Evolutionary conservation across 2,888 invertebrate genomes (phyloP), one percentile per base, ranked within the genome.

Genomic region (Hipparchia sbordonii): DNA sequence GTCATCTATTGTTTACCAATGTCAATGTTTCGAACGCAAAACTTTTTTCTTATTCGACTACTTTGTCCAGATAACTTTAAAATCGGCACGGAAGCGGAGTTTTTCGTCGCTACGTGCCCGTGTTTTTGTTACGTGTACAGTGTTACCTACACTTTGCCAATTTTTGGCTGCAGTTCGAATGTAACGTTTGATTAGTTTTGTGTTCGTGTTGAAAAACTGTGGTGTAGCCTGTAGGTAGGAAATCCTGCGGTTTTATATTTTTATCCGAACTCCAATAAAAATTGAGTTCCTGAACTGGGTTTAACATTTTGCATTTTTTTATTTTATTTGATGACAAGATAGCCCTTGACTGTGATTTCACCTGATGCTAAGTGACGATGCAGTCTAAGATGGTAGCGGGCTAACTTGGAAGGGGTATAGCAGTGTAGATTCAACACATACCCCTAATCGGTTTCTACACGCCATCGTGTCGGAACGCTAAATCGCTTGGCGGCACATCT

Each of bases 21-120:
- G 52, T 65, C 65, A 76, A 76, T 67, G 67, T 61, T 76, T 45
- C 63, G 67, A 62, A 51, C 68, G 63, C 67, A 61, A 70, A 70
- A 65, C 10, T 67, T 73, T 77, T 73, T 74, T 73, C 70, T 73
- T 71, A 71, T 76, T 77, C 68, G 66, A 72, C 60, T 71, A 72
- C 67, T 77, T 70, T 68, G 74, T 74, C 68, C 72, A 60, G 67
- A 72, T 73, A 74, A 72, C 65, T 70, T 74, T 72, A 77, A 78
- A 78, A 73, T 76, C 71, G 74, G 74, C 71, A 67, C 72, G 59
- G 69, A 61, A 74, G n/a, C 59, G 59, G 63, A 66, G 67, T 74
- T 72, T 71, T 71, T 74, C 69, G 66, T 74, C 69, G 67, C 67
- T 74, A 71, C 76, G 72, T 71, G 67, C 62, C 67, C 54, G 63